Evolutionary conservation across 2,888 invertebrate genomes (phyloP), one percentile per base, ranked within the genome.

Genomic region (Drosophila macrothrix): DNA sequence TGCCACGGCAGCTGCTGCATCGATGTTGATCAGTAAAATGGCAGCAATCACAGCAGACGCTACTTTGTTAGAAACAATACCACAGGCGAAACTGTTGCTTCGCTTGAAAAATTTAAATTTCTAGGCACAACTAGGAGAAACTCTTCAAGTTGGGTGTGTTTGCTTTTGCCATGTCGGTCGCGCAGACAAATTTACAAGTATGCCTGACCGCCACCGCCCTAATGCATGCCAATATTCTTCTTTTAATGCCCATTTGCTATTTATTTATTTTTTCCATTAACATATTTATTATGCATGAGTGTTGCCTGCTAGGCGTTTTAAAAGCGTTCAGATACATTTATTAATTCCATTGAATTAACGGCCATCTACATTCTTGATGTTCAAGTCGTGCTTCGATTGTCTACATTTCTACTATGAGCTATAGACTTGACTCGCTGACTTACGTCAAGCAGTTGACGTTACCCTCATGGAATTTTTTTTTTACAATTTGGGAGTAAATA

Each of bases 31-130:
- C 53, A 29, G 28, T 31, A 88, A 89, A 90, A 90, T 88, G 85
- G 90, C 71, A 37, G 67, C 83, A 82, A 82, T 90, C 83, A 88
- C 80, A 78, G 71, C 85, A 67, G 67, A 73, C 71, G 67, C 69
- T 65, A 60, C 73, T 69, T 78, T 67, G 74, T 65, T 78, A 55
- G 74, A 78, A 77, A 50, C 39, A 59, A 61, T 37, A 46, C 50
- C 49, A 64, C n/a, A 39, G 25, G 19, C 37, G 5, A 39, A 39
- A 58, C 69, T 41, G 63, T 74, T 74, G 63, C 68, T 67, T 67
- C 43, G 37, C 19, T 19, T 78, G 31, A 46, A 59, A 59, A 64
- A 54, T 52, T 52, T 41, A 22, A 41, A 29, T 65, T 71, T 56
- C 52, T 50, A 68, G 28, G 29, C 52, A 39, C 58, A 71, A 41